Base-by-base conservation (phyloP, 2,797 vertebrate species). In the Gobio occitaniae region DNA sequence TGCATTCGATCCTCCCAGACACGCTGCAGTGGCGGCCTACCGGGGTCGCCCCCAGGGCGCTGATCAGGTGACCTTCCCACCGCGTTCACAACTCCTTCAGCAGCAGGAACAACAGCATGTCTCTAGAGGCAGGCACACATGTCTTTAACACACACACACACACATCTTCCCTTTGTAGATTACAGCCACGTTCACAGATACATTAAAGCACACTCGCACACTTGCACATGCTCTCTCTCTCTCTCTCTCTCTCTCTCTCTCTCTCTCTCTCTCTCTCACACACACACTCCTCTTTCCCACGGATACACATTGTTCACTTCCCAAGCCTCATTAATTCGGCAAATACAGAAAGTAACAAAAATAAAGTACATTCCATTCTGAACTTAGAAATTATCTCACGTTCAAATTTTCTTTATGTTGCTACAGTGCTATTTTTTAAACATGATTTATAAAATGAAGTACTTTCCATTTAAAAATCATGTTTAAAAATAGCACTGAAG, bases 11-110 rank as follows among this genome's bases (percentile, higher is more conserved):
- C 81, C 89, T 82, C 29, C 68, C 88, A 88, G 91, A 90, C 93
- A 90, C 83, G 77, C 82, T 92, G 93, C 93, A 93, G 93, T 89
- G 63, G 82, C 88, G 0, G 4, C 89, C 89, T 86, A 90, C 88
- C 1, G 25, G 83, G 88, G 75, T 56, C 59, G 91, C 71, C 90
- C 92, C 92, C 83, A 77, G 89, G 86, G 82, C 69, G 89, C 83
- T 82, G 84, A 91, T 92, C 95, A 96, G 94, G 95, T 96, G 95
- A 94, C 88, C 63, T 92, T 93, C 90, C 89, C 86, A 86, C 91
- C 86, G 86, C 91, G 87, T 87, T 71, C 87, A 87, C 61, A 83
- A 85, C 85, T 56, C 82, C 56, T 59, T 68, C 69, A 71, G 8
- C 80, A 83, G 79, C 63, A 76, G 68, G 41, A 74, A 84, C 77